Percentiles rank a stretch among this genome's conserved stretches.
Evolutionary conservation across 2,797 vertebrate genomes (phyloP).

Genomic region (Gambelia wislizenii): DNA sequence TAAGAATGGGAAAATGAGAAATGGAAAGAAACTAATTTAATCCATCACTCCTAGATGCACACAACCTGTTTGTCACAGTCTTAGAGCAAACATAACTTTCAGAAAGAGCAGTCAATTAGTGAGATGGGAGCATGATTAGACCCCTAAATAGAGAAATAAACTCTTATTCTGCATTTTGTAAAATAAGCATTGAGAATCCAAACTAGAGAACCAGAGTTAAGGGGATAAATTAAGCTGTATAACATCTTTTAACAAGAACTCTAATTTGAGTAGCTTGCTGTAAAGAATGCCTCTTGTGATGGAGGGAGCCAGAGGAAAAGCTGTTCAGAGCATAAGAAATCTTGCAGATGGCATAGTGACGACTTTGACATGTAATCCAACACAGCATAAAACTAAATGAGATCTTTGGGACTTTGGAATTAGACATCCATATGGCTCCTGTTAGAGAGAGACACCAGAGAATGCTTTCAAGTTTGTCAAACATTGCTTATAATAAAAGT

Average conservation of each 20-base stretch:
- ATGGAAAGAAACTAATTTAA: neutral
- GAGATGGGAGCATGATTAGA: neutral
- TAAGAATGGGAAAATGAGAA: neutral
- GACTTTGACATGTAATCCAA: slow-evolving; percentile 75
- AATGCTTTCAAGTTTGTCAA: slow-evolving; percentile 68
- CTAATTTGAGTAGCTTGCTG: slow-evolving; percentile 33
- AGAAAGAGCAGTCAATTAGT: neutral
- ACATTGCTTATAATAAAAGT: slow-evolving; percentile 71
- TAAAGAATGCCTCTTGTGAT: slow-evolving; percentile 42
- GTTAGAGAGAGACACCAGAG: slow-evolving; percentile 69
- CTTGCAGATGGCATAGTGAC: slow-evolving; percentile 68
- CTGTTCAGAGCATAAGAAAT: slow-evolving; percentile 52
- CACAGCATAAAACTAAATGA: slow-evolving; percentile 68
- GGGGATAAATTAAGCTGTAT: slow-evolving; percentile 48
- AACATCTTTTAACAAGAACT: slow-evolving; percentile 52
- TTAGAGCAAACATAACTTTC: neutral
- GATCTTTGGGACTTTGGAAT: slow-evolving; percentile 77
- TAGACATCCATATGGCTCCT: slow-evolving; percentile 74
- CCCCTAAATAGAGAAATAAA: neutral
- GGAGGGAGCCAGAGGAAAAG: slow-evolving; percentile 47
- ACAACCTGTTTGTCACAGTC: neutral
- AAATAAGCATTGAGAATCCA: slow-evolving; percentile 27
- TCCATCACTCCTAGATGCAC: neutral
- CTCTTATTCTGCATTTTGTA: neutral
- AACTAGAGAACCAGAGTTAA: slow-evolving; percentile 27